Percentiles rank a stretch among this genome's conserved stretches.
Evolutionary conservation across 1,140 invertebrate genomes (phyloP).

Genomic region (Halictus rubicundus): DNA sequence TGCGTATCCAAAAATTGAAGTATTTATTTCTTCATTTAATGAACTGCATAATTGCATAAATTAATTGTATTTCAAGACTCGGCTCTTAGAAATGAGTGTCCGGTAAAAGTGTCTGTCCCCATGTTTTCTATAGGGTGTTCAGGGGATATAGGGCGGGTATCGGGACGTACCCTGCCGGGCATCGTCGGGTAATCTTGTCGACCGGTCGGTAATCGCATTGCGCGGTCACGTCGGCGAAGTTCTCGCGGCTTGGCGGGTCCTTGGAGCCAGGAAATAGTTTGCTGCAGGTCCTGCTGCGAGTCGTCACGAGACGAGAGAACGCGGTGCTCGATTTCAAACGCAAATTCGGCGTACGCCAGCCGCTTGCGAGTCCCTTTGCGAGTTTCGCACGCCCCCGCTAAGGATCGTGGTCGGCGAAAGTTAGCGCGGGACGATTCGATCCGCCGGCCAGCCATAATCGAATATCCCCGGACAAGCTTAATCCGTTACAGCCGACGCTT

Average conservation of each 20-base stretch:
- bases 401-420: constrained; percentile 67
- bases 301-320: constrained; percentile 19
- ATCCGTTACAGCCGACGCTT: constrained; percentile 41
- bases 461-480: constrained; percentile 45
- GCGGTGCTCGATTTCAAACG: constrained; percentile 66
- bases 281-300: constrained; percentile 12
- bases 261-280: constrained; percentile 38
- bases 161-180: no score
- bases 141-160: no score
- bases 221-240: not conserved
- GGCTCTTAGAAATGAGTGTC: no score
- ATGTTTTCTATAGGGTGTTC: no score
- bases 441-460: constrained; percentile 57
- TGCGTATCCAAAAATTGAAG: no score
- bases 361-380: constrained; percentile 54
- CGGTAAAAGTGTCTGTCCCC: no score
- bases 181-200: constrained; percentile 1
- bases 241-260: constrained; percentile 34
- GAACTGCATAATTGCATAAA: no score
- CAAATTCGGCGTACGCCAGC: constrained; percentile 60
- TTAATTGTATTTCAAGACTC: no score
- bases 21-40: no score
- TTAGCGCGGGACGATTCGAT: constrained; percentile 64
- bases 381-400: constrained; percentile 46
- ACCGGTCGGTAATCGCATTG: not conserved